Base-by-base conservation (phyloP, 1,140 invertebrate genomes). In the Aphelinus certus region DNA sequence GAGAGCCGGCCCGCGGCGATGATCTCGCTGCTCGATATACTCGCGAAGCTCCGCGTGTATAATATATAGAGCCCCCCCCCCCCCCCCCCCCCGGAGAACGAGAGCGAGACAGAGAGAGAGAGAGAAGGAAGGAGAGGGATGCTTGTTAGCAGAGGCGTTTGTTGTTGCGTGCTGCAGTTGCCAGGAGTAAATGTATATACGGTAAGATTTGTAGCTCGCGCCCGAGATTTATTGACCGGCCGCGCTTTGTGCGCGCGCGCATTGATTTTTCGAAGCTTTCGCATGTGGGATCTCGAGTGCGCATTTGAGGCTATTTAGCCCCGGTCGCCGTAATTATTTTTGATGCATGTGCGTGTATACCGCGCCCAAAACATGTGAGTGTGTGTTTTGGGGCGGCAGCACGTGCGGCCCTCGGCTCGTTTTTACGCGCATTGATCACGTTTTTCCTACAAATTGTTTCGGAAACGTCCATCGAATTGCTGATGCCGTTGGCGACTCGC, bases 91-190 rank as follows among this genome's bases (percentile, higher is more conserved):
- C n/a, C 9, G 7, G 5, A 45, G 43, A 43, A 43, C 64, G 49
- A 55, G 46, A 55, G 1, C 56, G 2, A 26, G 26, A 26, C 26
- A 26, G 26, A 26, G 26, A 26, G 26, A 26, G 26, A 26, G 26
- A 26, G 26, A 26, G 26, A 26, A 26, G 26, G 26, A 26, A 26
- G 26, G 26, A 47, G 49, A n/a, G 66, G 45, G 5, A 45, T 60
- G 7, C 69, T 53, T 46, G 60, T 71, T 55, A 43, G 69, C 69
- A 63, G 56, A 64, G 69, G 26, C 51, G 51, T 61, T 61, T 70
- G 56, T 47, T 58, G 3, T 57, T 6, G 57, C 68, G 61, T 43
- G 26, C 26, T 26, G 26, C 26, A 26, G 26, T 26, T 26, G 26
- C 26, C 26, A 26, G 26, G 26, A 26, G 47, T 62, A n/a, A 42